Percentiles rank a stretch among this genome's conserved stretches.
phyloP scores from a whole-genome alignment of 2,797 vertebrate genomes.

The Lutjanus argentimaculatus region DNA sequence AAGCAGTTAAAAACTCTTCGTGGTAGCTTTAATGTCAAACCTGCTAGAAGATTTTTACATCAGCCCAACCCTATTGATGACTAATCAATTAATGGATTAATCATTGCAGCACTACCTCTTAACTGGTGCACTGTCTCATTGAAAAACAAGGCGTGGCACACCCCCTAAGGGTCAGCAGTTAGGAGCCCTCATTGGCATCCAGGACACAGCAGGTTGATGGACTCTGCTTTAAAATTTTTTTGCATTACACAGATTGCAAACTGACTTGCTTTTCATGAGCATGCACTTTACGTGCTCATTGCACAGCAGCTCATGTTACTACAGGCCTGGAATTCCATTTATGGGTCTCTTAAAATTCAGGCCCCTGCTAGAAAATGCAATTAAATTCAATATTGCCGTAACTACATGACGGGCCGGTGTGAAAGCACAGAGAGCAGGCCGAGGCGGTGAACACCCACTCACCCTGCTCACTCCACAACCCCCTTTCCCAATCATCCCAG shows the following conservation, averaged over 20 bases:
- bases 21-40: too few species aligned
- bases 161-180: slow-evolving; percentile 55
- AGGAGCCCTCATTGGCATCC: slow-evolving; percentile 43
- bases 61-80: too few species aligned
- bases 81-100: too few species aligned
- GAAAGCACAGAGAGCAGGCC: slow-evolving; percentile 51
- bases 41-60: too few species aligned
- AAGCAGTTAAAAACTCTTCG: too few species aligned
- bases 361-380: slow-evolving; percentile 58
- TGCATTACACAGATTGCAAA: slow-evolving; percentile 52
- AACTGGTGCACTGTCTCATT: slow-evolving; percentile 31
- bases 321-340: slow-evolving; percentile 68
- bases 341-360: slow-evolving; percentile 70
- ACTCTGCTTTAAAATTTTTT: slow-evolving; percentile 34
- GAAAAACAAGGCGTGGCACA: slow-evolving; percentile 32
- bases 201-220: slow-evolving; percentile 40
- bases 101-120: neutral
- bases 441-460: slow-evolving; percentile 50
- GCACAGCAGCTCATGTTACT: slow-evolving; percentile 49
- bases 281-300: slow-evolving; percentile 50
- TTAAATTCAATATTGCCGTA: slow-evolving; percentile 78
- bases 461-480: slow-evolving; percentile 12
- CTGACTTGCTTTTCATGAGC: slow-evolving; percentile 53
- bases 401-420: slow-evolving; percentile 63
- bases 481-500: slow-evolving; percentile 60